Base-by-base conservation (phyloP, 2,888 invertebrate species). In the Oscheius sp. region DNA sequence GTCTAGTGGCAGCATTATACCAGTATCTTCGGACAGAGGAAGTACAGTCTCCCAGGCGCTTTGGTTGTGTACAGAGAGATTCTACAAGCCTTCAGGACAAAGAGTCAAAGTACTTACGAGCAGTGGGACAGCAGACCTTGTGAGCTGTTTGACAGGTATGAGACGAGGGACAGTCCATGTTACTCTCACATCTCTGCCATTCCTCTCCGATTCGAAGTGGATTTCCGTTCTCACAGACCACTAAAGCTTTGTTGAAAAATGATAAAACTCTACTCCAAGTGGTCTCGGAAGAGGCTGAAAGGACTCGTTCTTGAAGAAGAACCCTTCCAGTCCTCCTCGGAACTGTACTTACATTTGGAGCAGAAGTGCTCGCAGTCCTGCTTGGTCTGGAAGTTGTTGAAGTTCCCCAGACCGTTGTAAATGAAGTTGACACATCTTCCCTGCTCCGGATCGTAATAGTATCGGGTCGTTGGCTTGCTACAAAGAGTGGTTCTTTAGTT, bases 81-180 rank as follows among this genome's bases (percentile, higher is more conserved):
- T 87, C 85, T 85, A 72, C 60, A 74, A 35, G 48, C 1, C 13
- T 53, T 11, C 10, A 21, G n/a, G 32, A 5, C 2, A 7, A n/a
- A 32, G 33, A 59, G 21, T 58, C 9, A 33, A 68, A n/a, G 33
- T 4, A 70, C 79, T 76, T 63, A 86, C 86, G 87, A n/a, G 84
- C 81, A 51, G 85, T 86, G 1, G 87, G 88, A 63, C 88, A 88
- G 79, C 88, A 88, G 11, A 88, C 88, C 76, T 82, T 86, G 68
- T 88, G 86, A 7, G 76, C 78, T 58, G 80, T 76, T 55, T 87
- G 84, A 65, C 87, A 87, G 4, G 81, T 74, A 73, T 87, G 87
- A 0, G 80, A 79, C 7, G 81, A 75, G 2, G 87, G 87, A 72
- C 87, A 87, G 58, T 85, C 85, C 59, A 72, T 77, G 66, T 81